Evolutionary conservation across 2,797 vertebrate species (phyloP).

Genomic region (Semaprochilodus insignis): DNA sequence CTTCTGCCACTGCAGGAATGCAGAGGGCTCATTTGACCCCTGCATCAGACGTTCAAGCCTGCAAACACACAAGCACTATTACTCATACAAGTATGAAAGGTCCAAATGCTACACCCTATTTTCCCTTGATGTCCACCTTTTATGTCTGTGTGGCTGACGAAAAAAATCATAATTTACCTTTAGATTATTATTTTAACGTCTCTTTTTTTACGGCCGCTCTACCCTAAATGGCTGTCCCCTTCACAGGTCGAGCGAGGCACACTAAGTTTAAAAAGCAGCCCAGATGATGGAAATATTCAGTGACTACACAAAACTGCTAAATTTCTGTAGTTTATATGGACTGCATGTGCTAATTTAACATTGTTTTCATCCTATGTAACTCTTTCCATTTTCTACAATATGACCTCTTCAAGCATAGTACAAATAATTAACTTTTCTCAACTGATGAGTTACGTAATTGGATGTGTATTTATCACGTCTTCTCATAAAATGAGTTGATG

Average conservation of each 20-base stretch:
- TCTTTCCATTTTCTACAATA: neutral
- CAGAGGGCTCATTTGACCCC: slow-evolving; percentile 81
- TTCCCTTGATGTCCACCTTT: neutral
- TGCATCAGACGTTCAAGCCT: slow-evolving; percentile 84
- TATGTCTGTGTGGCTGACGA: neutral
- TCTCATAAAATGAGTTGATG: neutral
- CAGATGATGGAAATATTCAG: neutral
- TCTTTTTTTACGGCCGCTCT: too few species aligned
- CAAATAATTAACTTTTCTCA: neutral
- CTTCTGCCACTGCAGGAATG: slow-evolving; percentile 88
- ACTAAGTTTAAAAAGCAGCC: neutral
- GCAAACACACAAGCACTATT: slow-evolving; percentile 24
- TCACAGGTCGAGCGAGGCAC: neutral
- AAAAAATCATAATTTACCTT: neutral
- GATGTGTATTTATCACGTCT: neutral
- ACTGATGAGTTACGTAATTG: neutral
- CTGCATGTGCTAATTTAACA: neutral
- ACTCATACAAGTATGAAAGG: neutral
- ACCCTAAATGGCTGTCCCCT: too few species aligned
- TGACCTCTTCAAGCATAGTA: neutral
- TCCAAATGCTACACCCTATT: neutral
- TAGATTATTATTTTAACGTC: neutral
- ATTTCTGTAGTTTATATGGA: neutral
- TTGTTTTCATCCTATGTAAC: neutral
- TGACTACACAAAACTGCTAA: neutral